Conservation (phyloP, 2,797 vertebrate species). For the Falco naumanni region DNA sequence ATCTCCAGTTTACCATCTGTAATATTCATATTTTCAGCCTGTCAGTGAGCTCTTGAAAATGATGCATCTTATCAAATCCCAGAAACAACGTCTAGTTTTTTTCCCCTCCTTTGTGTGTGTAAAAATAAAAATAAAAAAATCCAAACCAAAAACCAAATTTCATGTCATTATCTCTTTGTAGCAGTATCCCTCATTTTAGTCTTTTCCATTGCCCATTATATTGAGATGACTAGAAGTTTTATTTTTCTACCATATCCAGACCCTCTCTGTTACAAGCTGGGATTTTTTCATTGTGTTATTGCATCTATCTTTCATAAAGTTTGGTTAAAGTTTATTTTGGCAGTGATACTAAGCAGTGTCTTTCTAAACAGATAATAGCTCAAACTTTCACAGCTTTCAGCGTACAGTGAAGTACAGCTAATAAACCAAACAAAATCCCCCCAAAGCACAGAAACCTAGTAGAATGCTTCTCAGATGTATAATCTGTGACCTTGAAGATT, state of each 20-base stretch:
- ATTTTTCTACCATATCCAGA: background rate
- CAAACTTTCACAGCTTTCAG: background rate
- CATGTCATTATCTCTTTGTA: background rate
- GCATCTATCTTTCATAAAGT: background rate
- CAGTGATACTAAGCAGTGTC: background rate
- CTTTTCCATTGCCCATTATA: background rate
- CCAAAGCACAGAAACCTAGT: background rate
- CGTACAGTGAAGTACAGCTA: background rate
- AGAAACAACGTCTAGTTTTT: background rate
- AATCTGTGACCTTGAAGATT: background rate
- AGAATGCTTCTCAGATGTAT: background rate
- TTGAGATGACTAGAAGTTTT: background rate
- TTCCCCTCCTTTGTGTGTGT: background rate
- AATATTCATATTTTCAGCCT: background rate
- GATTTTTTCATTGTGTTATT: background rate
- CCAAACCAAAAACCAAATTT: background rate
- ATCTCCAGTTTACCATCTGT: background rate
- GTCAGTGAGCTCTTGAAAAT: background rate
- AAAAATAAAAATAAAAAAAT: background rate
- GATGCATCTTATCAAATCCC: background rate
- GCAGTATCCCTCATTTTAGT: background rate
- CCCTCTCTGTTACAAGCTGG: background rate
- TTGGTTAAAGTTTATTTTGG: background rate
- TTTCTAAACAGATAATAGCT: background rate
- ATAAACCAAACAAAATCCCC: background rate